These are phyloP conservation scores for Dolichotis patagonum DNA, from an alignment of 2,113 vertebrate species.

Conservation along the genomic window DNA sequence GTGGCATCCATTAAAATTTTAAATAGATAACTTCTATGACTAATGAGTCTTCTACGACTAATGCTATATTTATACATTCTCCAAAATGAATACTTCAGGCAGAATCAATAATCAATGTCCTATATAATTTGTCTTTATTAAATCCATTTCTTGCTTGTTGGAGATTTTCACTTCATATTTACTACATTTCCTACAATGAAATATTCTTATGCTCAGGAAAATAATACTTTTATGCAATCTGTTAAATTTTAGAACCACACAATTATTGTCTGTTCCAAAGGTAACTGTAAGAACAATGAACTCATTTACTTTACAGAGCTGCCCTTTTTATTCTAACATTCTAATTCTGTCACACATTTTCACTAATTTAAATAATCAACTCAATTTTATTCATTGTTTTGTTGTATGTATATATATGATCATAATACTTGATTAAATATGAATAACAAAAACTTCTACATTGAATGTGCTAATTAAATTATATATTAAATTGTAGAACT, in stretches of 20 bases:
- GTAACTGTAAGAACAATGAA: background rate
- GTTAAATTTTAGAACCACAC: slow-evolving; percentile 33
- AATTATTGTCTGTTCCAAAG: background rate
- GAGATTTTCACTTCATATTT: slow-evolving; percentile 45
- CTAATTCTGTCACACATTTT: background rate
- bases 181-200: slow-evolving; percentile 56
- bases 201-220: slow-evolving; percentile 53
- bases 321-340: background rate
- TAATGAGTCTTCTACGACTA: background rate
- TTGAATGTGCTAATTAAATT: background rate
- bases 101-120: slow-evolving; percentile 13
- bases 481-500: background rate
- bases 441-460: background rate
- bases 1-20: slow-evolving; percentile 1
- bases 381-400: background rate
- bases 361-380: background rate
- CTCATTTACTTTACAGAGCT: background rate
- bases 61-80: background rate
- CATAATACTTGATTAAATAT: background rate
- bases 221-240: slow-evolving; percentile 16
- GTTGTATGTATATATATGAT: background rate
- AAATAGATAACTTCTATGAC: background rate
- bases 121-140: slow-evolving; percentile 30
- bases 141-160: background rate
- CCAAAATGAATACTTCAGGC: slow-evolving; percentile 24